Evolutionary conservation across 2,888 invertebrate genomes (phyloP).

Genomic region (Hemistola chrysoprasaria): DNA sequence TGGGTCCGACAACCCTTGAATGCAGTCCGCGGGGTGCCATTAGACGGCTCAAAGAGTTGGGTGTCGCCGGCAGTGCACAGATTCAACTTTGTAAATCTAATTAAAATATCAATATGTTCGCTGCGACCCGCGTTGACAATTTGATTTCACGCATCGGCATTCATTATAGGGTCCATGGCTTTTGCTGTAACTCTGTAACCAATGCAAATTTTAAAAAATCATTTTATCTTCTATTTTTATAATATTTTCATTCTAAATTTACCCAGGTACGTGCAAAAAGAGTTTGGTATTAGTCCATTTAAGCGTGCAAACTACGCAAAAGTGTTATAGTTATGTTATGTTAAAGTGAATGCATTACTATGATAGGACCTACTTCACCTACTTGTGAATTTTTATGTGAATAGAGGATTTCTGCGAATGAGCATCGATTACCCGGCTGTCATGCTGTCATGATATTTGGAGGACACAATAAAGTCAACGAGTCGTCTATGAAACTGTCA

Average conservation of each 20-base stretch:
- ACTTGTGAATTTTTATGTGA: constrained; percentile 14
- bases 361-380: background rate
- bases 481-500: constrained; percentile 60
- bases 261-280: too few species aligned
- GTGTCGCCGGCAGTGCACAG: constrained; percentile 65
- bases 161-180: constrained; percentile 30
- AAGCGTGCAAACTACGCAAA: too few species aligned
- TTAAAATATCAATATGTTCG: constrained; percentile 82
- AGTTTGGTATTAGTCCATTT: too few species aligned
- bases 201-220: constrained; percentile 10
- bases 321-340: too few species aligned
- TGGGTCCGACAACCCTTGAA: constrained; percentile 76
- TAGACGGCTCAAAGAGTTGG: constrained; percentile 79
- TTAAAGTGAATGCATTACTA: too few species aligned
- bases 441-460: constrained; percentile 47
- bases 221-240: too few species aligned
- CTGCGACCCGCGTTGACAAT: constrained; percentile 74
- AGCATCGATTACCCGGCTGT: constrained; percentile 54
- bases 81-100: constrained; percentile 79
- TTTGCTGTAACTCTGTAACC: constrained; percentile 20
- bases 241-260: too few species aligned
- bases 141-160: constrained; percentile 75
- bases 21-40: constrained; percentile 78
- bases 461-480: constrained; percentile 65
- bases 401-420: constrained; percentile 42